These are phyloP conservation scores for Noturus placidus DNA, from an alignment of 2,113 vertebrate genomes.

Conservation along the genomic window DNA sequence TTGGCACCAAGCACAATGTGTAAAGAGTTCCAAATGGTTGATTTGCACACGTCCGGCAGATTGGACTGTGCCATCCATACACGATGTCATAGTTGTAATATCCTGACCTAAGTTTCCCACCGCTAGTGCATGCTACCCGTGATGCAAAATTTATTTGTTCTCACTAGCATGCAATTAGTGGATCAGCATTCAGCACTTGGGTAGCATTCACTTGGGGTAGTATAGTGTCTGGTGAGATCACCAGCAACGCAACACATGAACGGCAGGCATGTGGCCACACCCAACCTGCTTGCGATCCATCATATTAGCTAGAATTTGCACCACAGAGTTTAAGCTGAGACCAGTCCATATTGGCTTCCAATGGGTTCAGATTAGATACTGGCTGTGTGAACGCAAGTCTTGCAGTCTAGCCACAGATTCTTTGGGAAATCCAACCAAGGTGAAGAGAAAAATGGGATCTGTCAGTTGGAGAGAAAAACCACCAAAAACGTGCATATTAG, in stretches of 20 bases:
- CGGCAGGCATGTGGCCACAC: background rate
- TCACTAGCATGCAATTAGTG: background rate
- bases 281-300: background rate
- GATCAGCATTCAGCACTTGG: background rate
- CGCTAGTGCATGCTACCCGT: background rate
- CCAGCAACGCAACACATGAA: background rate
- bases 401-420: no score
- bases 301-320: background rate
- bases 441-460: background rate
- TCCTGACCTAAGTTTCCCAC: background rate
- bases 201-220: background rate
- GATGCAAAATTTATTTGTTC: background rate
- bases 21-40: background rate
- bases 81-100: background rate
- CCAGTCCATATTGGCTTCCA: background rate
- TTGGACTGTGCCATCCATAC: background rate
- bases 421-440: background rate
- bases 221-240: background rate
- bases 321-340: background rate
- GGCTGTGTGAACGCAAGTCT: background rate
- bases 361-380: background rate
- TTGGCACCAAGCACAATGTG: background rate
- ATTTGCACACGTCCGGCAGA: background rate
- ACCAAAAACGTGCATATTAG: background rate
- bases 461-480: background rate